Percentiles rank a stretch among this genome's conserved stretches.
Evolutionary conservation across 2,113 vertebrate species (phyloP).

Genomic region (Hipposideros armiger): DNA sequence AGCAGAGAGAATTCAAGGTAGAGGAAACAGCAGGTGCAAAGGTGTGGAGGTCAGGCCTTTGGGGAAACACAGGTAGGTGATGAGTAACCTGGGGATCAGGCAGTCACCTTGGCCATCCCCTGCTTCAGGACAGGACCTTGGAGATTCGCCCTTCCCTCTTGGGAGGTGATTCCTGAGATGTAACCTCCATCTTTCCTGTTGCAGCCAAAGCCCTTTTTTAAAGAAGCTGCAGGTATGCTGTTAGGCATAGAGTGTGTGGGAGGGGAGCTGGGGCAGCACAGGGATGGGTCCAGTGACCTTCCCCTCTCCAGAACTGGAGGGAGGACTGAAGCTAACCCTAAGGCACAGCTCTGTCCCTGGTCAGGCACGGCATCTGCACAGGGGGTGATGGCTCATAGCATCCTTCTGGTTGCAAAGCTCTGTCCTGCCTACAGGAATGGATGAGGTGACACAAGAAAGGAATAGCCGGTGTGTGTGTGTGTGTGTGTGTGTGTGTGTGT

Average conservation of each 20-base stretch:
- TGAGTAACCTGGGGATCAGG: not conserved
- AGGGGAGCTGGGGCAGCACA: not conserved
- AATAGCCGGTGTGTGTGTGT: not conserved
- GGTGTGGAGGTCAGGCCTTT: too few species aligned
- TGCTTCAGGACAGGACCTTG: not conserved
- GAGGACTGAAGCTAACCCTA: not conserved
- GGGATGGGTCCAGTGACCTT: not conserved
- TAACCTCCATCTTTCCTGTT: not conserved
- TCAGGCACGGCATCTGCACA: not conserved
- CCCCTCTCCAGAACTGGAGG: not conserved
- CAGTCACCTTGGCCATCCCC: not conserved
- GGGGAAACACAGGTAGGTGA: not conserved
- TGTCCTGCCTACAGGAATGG: not conserved
- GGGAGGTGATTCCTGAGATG: not conserved
- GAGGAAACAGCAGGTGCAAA: not conserved
- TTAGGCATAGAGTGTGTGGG: not conserved
- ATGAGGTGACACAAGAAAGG: not conserved
- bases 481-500: not conserved
- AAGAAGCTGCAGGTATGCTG: not conserved
- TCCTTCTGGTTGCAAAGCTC: not conserved
- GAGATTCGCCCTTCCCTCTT: not conserved
- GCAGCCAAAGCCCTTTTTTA: not conserved
- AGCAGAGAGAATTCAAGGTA: not conserved
- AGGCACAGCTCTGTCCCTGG: not conserved
- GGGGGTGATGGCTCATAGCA: not conserved